These are phyloP conservation scores for Sternotherus odoratus DNA, from an alignment of 2,797 vertebrate genomes.

Conservation along the genomic window DNA sequence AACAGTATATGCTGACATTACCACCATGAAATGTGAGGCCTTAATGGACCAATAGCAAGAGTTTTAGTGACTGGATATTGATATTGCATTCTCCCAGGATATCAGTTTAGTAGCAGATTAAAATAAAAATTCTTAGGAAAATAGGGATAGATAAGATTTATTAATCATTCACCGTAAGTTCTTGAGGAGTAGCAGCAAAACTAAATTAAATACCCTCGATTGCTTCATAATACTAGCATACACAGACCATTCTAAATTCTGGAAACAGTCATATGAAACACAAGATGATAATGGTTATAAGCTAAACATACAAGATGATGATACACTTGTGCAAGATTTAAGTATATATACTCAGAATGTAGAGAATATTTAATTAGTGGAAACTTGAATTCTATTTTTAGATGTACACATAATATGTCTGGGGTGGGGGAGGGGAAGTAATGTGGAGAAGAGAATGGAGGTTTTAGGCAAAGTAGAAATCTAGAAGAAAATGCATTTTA, in stretches of 20 bases:
- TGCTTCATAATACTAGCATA: not conserved
- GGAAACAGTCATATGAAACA: not conserved
- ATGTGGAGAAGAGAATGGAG: not conserved
- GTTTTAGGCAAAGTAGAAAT: not conserved
- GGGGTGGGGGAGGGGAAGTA: not conserved
- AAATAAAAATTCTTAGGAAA: not conserved
- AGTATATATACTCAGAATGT: not conserved
- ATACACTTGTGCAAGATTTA: not conserved
- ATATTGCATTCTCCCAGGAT: not conserved
- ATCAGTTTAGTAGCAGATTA: not conserved
- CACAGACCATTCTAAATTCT: not conserved
- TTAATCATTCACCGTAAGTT: not conserved
- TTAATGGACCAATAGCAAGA: not conserved
- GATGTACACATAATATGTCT: not conserved
- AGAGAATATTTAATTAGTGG: not conserved
- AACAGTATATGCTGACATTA: not conserved
- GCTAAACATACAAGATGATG: not conserved
- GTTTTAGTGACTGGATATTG: not conserved
- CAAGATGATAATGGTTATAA: not conserved
- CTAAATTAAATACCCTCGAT: not conserved
- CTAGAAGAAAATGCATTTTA: not conserved
- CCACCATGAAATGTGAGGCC: not conserved
- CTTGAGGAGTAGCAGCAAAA: not conserved
- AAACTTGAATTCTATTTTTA: not conserved
- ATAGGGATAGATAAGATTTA: not conserved